Evolutionary conservation across 2,797 vertebrate genomes (phyloP), one percentile per base, ranked within the genome.

Genomic region (Astyanax mexicanus): DNA sequence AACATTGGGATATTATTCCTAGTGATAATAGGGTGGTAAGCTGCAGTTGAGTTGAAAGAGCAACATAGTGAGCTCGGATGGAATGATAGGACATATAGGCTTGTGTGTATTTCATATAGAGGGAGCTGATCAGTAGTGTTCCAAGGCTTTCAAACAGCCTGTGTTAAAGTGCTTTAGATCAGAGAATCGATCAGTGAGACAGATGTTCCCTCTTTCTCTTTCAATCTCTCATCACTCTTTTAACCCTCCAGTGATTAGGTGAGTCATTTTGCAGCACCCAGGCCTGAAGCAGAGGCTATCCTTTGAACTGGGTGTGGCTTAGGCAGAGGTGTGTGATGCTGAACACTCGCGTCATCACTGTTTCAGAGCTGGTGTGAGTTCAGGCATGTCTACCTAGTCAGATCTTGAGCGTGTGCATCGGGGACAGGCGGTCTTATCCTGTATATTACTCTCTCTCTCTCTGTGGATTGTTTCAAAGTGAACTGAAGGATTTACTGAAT

Each of bases 261-360:
- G 69, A 32, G 21, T 51, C 19, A 5, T 47, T 25, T 64, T 5
- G 61, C 27, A 67, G 61, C 54, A 2, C 54, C 32, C 55, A 47
- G 57, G 73, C 69, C 45, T 38, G 55, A 58, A 58, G 55, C 57
- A 47, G 47, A 12, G 4, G 44, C 52, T 7, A 32, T 62, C 55
- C 47, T 32, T 42, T 79, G 44, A 40, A 40, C 61, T 49, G 66
- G 79, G 75, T 73, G 79, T 70, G 79, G 35, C 64, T 60, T 69
- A 51, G 40, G 40, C 47, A 40, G 78, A 62, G 64, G 78, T 61
- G 64, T 78, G 74, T 47, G 38, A 68, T 19, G 8, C 44, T 54
- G 19, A 54, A 45, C 40, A 12, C 54, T 52, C 42, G n/a, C 55
- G 55, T 47, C 69, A 72, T 23, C 40, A 21, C 25, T 42, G 32